phyloP scores from a whole-genome alignment of 2,797 vertebrate genomes.

The Microchirus variegatus region DNA sequence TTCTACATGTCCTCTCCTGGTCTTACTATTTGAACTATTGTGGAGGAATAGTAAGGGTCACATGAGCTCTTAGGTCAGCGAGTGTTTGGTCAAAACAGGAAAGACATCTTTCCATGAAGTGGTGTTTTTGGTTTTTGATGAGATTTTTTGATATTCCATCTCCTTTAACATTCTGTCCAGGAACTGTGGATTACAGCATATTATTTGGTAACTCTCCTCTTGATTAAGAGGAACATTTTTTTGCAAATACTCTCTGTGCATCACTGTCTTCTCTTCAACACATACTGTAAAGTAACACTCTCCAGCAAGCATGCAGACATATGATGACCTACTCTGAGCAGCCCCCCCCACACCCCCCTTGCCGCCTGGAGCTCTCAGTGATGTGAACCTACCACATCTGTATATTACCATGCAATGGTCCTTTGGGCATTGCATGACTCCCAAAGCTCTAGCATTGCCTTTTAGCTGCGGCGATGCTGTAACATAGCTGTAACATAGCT shows the following conservation, averaged over 20 bases:
- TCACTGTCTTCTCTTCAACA: background rate
- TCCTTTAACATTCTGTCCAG: no score
- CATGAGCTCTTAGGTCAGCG: background rate
- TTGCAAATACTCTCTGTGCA: background rate
- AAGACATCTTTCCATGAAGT: background rate
- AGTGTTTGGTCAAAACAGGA: constrained; percentile 7
- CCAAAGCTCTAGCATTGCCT: constrained; percentile 18
- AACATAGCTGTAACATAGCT: background rate
- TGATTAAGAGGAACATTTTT: no score
- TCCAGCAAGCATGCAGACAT: constrained; percentile 13
- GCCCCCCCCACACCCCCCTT: constrained; percentile 1
- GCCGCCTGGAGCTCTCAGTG: constrained; percentile 17
- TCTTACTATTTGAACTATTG: no score
- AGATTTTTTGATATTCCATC: no score
- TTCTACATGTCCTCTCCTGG: background rate
- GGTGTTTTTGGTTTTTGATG: background rate
- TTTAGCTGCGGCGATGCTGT: background rate
- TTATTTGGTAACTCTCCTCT: background rate
- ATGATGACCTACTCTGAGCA: constrained; percentile 13
- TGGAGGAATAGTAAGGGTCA: background rate
- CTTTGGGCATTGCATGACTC: constrained; percentile 11
- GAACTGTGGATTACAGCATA: no score
- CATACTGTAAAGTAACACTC: background rate
- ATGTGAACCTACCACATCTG: constrained; percentile 39
- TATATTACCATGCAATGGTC: constrained; percentile 22